Percentiles rank a stretch among this genome's conserved stretches.
Evolutionary conservation across 2,888 invertebrate genomes (phyloP).

Genomic region (Dusona sp.): DNA sequence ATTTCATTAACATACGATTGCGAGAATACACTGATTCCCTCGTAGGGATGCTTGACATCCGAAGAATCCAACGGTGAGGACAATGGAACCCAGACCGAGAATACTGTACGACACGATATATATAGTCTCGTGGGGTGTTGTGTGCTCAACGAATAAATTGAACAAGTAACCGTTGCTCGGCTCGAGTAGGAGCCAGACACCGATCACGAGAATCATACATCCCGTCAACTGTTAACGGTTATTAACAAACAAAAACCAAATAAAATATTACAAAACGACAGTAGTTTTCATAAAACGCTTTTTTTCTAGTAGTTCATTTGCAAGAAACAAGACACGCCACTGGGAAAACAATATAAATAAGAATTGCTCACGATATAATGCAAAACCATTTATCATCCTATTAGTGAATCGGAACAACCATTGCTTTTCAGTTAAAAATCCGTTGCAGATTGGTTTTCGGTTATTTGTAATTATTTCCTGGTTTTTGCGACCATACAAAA

Average conservation of each 20-base stretch:
- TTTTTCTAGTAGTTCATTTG: not conserved
- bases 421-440: too few relatives aligned
- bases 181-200: conserved; percentile 86
- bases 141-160: conserved; percentile 85
- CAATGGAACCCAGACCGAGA: conserved; percentile 85
- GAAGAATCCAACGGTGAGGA: conserved; percentile 86
- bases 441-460: too few relatives aligned
- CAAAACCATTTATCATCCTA: not conserved
- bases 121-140: conserved; percentile 84
- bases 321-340: not conserved
- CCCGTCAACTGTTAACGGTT: conserved; percentile 85
- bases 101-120: conserved; percentile 85
- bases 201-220: conserved; percentile 86
- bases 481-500: too few relatives aligned
- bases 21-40: conserved; percentile 84
- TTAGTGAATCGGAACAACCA: too few relatives aligned
- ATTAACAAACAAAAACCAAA: conserved; percentile 16
- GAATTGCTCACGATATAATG: not conserved
- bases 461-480: too few relatives aligned
- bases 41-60: conserved; percentile 87
- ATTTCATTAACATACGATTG: conserved; percentile 71
- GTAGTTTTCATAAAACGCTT: not conserved
- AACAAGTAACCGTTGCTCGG: conserved; percentile 85
- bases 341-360: not conserved
- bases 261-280: not conserved